phyloP scores from a whole-genome alignment of 37 sponge, comb jelly and placozoan species.

The Chondrosia reniformis region DNA sequence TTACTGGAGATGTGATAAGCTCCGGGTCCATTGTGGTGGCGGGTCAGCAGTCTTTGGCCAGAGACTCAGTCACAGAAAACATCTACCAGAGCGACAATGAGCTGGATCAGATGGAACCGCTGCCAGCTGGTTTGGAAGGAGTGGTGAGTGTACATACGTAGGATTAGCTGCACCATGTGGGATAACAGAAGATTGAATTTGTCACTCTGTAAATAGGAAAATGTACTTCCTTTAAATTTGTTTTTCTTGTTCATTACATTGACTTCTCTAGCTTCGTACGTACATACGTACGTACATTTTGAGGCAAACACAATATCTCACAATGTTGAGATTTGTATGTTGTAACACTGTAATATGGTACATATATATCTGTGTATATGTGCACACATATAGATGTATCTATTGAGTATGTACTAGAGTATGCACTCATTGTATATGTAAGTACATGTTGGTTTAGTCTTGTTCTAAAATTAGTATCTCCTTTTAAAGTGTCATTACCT shows the following conservation, averaged over 20 bases:
- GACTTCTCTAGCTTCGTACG: background rate
- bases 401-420: no score
- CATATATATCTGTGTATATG: background rate
- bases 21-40: background rate
- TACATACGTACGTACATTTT: background rate
- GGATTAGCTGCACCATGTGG: no score
- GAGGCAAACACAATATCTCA: background rate
- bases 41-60: background rate
- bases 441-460: no score
- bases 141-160: slow-evolving; percentile 3
- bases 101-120: background rate
- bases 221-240: no score
- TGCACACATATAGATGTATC: background rate
- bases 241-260: no score
- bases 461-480: no score
- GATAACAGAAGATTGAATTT: no score
- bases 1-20: background rate
- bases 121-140: slow-evolving; percentile 7
- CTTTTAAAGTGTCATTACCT: no score
- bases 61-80: background rate
- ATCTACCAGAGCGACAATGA: slow-evolving; percentile 14
- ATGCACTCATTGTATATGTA: no score
- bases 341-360: background rate
- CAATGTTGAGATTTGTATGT: background rate
- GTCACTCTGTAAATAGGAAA: no score